These are phyloP conservation scores for Gonioctena quinquepunctata DNA, from an alignment of 1,140 invertebrate genomes.

Conservation along the genomic window DNA sequence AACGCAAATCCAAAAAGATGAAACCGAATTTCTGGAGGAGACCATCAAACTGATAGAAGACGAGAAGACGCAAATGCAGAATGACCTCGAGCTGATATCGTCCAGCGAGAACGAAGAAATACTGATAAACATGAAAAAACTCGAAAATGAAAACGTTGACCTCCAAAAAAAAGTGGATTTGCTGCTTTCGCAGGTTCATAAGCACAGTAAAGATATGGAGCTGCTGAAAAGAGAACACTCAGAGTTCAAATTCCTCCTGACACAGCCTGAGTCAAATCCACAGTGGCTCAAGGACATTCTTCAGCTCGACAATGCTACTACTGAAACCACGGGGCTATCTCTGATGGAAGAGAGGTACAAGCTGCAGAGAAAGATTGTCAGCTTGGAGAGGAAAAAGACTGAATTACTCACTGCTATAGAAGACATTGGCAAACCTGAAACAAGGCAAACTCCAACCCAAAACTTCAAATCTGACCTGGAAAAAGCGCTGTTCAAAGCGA, in stretches of 20 bases:
- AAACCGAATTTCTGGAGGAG: constrained; percentile 21
- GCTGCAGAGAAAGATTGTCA: constrained; percentile 27
- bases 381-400: constrained; percentile 30
- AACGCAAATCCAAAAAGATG: constrained; percentile 6
- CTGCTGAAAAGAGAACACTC: constrained; percentile 26
- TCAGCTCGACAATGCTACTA: constrained; percentile 20
- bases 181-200: constrained; percentile 16
- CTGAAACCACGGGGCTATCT: not conserved
- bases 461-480: constrained; percentile 22
- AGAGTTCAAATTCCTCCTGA: constrained; percentile 33
- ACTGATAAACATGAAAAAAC: not conserved
- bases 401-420: constrained; percentile 30
- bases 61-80: constrained; percentile 24
- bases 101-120: not conserved
- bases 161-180: constrained; percentile 13
- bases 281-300: constrained; percentile 30
- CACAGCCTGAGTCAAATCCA: constrained; percentile 24
- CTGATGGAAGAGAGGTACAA: constrained; percentile 23
- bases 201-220: constrained; percentile 21
- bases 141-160: constrained; percentile 1
- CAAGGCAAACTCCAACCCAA: not conserved
- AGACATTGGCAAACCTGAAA: constrained; percentile 14
- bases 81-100: constrained; percentile 18
- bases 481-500: constrained; percentile 1
- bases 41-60: constrained; percentile 24